Base-by-base conservation (phyloP, 64 coral and sea anemone genomes). In the Hydrozoanthus tunicans region DNA sequence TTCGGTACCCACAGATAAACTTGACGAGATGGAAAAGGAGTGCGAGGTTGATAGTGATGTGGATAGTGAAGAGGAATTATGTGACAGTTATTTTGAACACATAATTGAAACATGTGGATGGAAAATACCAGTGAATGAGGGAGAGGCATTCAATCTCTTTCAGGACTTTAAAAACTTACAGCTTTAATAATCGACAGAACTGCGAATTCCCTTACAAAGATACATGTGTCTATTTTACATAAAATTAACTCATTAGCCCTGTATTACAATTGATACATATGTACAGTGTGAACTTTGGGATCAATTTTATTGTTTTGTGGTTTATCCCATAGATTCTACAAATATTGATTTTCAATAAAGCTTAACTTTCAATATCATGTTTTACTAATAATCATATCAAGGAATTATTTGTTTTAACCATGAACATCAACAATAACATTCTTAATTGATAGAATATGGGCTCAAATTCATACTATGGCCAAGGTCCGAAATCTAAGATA, bases 101-200 rank as follows among this genome's bases (percentile, higher is more conserved):
- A 78, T 78, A 57, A 57, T 78, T 55, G 53, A 78, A 77, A 78
- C 4, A 57, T 8, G 7, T 78, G 12, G 53, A 56, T 78, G 76
- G 76, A 52, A 77, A 12, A 52, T 77, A 7, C 73, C 73, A 53
- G 9, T 52, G 25, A 77, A 77, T 77, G 73, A 78, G 76, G 53
- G 14, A 78, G 76, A 78, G 14, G 76, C 76, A 55, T 78, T 78
- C 58, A 78, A 57, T 78, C 53, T 78, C 52, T 78, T 78, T 78
- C 76, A 57, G 76, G 76, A 56, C 51, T 56, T 78, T 55, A 78
- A 77, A 77, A 77, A 52, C 73, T 53, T 53, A 10, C 27, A 77
- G 8, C 73, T 77, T 7, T 9, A 53, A 57, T 17, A 78, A 78
- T 15, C 58, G 51, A 77, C 9, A 10, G 52, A 77, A 77, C 73